Evolutionary conservation across 2,113 vertebrate species (phyloP).

Genomic region (Salvelinus sp.): DNA sequence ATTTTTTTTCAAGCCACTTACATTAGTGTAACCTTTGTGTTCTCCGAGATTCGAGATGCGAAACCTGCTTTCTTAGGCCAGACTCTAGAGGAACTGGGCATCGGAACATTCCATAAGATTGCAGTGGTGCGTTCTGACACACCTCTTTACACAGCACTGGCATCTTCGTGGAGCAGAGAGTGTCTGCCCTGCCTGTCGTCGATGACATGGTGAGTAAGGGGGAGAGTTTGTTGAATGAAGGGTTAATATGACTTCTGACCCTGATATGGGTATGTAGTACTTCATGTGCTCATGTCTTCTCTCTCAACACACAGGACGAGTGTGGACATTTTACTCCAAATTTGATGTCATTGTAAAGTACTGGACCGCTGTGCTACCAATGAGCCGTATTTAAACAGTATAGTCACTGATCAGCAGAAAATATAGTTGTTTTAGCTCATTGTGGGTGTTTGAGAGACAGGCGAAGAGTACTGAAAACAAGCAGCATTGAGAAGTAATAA

Average conservation of each 20-base stretch:
- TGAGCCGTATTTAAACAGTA: not conserved
- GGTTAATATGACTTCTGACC: not conserved
- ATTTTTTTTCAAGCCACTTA: not conserved
- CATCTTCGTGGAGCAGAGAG: constrained; percentile 95
- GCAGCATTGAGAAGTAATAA: not conserved
- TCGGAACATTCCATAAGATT: constrained; percentile 92
- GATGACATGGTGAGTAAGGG: constrained; percentile 83
- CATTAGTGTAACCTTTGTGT: not conserved
- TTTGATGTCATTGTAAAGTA: constrained; percentile 98
- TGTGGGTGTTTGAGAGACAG: constrained; percentile 6
- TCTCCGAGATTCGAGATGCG: constrained; percentile 89
- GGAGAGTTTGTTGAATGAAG: not conserved
- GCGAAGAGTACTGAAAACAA: not conserved
- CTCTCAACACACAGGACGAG: constrained; percentile 77
- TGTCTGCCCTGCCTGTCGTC: constrained; percentile 91
- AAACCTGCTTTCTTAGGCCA: constrained; percentile 87
- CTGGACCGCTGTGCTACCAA: not conserved
- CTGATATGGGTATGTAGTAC: not conserved
- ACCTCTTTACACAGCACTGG: constrained; percentile 91
- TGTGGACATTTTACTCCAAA: constrained; percentile 97
- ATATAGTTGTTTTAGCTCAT: not conserved
- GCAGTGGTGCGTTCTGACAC: constrained; percentile 88
- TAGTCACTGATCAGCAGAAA: not conserved
- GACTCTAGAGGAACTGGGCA: constrained; percentile 85
- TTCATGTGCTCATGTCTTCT: constrained; percentile 11